phyloP scores from a whole-genome alignment of 2,797 vertebrate genomes.

The Luscinia megarhynchos region DNA sequence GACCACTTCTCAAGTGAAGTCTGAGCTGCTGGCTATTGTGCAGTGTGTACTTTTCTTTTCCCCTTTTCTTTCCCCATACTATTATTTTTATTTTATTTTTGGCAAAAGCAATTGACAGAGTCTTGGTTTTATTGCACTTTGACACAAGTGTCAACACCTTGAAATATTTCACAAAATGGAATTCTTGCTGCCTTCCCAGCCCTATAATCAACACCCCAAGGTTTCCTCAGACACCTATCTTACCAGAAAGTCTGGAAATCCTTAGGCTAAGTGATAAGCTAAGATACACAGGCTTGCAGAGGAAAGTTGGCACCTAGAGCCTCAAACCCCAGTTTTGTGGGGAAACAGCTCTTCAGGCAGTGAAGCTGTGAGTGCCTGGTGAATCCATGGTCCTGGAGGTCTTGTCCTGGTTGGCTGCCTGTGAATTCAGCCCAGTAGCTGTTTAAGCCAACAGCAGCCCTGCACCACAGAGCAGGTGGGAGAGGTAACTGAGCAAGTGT shows the following conservation, averaged over 20 bases:
- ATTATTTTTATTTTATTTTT: conserved; percentile 24
- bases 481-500: not conserved
- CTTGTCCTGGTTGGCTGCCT: not conserved
- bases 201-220: not conserved
- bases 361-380: not conserved
- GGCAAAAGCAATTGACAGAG: conserved; percentile 3
- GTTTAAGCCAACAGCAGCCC: not conserved
- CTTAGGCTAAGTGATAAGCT: not conserved
- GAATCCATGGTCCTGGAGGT: not conserved
- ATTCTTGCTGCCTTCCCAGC: not conserved
- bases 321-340: not conserved
- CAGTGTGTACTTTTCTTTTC: not conserved
- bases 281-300: not conserved
- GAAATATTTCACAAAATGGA: conserved; percentile 30
- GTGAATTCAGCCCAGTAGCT: not conserved
- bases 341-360: not conserved
- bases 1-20: not conserved
- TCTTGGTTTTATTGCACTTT: conserved; percentile 24
- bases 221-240: not conserved
- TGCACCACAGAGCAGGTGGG: accelerated
- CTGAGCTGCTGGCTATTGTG: not conserved
- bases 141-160: conserved; percentile 13
- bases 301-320: not conserved
- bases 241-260: conserved; percentile 11
- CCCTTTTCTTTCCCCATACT: not conserved